These are phyloP conservation scores for Dryas iulia DNA, from an alignment of 1,140 invertebrate genomes.

Conservation along the genomic window DNA sequence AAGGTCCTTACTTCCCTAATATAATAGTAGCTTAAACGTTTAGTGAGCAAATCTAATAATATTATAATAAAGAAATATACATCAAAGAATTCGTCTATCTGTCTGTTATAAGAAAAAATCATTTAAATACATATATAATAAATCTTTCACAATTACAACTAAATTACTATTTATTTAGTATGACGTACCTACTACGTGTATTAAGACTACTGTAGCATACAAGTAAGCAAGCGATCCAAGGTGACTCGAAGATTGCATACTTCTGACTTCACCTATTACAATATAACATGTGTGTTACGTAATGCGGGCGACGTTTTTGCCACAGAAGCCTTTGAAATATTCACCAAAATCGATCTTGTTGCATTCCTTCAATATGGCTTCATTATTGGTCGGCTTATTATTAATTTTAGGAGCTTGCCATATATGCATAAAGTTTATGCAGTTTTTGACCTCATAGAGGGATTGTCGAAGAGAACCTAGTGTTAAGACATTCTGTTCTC, in stretches of 20 bases:
- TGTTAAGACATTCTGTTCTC: too few species aligned
- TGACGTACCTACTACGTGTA: background rate
- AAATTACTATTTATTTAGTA: background rate
- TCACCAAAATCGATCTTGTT: conserved; percentile 1
- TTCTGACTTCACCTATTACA: conserved; percentile 3
- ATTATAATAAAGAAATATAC: too few species aligned
- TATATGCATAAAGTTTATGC: background rate
- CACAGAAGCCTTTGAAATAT: conserved; percentile 9
- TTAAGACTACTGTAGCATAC: background rate
- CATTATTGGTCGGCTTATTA: background rate
- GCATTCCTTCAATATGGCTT: conserved; percentile 10
- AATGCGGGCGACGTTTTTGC: conserved; percentile 3
- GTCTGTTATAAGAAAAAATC: too few species aligned
- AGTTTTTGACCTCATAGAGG: too few species aligned
- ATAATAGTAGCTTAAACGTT: too few species aligned
- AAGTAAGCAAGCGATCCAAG: background rate
- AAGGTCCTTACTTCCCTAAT: too few species aligned
- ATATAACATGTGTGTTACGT: background rate
- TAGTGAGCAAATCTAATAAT: too few species aligned
- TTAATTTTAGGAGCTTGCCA: background rate
- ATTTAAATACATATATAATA: too few species aligned
- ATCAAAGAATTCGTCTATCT: too few species aligned
- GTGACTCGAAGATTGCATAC: background rate
- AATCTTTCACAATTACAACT: background rate
- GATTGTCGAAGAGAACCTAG: too few species aligned